Evolutionary conservation across 2,888 invertebrate genomes (phyloP).

Genomic region (Papilio protenor): DNA sequence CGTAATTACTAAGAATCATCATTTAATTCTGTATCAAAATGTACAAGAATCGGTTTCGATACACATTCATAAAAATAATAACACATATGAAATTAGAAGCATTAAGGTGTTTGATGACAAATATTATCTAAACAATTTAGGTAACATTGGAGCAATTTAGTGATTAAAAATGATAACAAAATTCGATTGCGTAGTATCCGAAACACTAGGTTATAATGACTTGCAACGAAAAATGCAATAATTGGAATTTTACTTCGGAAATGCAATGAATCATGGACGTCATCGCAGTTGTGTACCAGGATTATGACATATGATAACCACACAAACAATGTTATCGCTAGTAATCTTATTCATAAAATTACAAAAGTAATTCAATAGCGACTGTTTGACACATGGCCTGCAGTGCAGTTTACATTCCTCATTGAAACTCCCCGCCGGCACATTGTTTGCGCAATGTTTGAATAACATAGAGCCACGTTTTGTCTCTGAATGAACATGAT

Average conservation of each 20-base stretch:
- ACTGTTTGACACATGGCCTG: not conserved
- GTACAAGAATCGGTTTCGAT: no score
- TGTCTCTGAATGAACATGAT: conserved; percentile 43
- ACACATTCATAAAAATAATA: no score
- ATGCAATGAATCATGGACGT: not conserved
- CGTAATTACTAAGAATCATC: no score
- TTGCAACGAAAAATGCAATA: not conserved
- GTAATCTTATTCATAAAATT: conserved; percentile 4
- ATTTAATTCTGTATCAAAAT: no score
- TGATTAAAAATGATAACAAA: not conserved
- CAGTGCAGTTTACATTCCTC: conserved; percentile 16
- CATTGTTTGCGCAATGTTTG: conserved; percentile 46
- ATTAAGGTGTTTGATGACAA: not conserved
- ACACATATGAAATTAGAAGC: no score
- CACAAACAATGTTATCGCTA: conserved; percentile 6
- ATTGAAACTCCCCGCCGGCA: conserved; percentile 13
- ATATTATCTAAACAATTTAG: not conserved
- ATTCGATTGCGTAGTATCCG: not conserved
- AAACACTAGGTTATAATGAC: not conserved
- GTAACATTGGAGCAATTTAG: not conserved
- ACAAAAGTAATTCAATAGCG: conserved; percentile 8
- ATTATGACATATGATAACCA: conserved; percentile 8
- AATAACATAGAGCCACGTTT: conserved; percentile 45
- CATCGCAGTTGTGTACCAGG: not conserved
- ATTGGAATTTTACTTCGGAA: not conserved